These are phyloP conservation scores for Panzeria rudis DNA, from an alignment of 2,888 invertebrate species.

Conservation along the genomic window DNA sequence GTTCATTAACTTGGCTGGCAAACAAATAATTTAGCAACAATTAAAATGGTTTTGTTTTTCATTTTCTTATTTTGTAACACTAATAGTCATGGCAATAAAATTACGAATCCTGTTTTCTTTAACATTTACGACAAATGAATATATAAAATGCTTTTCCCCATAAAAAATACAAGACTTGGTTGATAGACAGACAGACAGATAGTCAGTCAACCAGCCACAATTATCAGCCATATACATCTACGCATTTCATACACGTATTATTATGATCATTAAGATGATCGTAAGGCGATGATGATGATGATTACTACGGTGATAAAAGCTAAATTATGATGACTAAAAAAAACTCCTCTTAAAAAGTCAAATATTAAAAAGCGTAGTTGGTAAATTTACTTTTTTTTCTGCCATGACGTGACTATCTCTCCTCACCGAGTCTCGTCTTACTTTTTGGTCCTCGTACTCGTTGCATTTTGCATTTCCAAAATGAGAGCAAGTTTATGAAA, in stretches of 20 bases:
- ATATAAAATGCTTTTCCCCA: conserved; percentile 52
- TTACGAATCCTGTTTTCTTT: conserved; percentile 57
- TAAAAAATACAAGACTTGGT: conserved; percentile 1
- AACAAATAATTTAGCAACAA: conserved; percentile 53
- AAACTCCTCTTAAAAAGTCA: conserved; percentile 17
- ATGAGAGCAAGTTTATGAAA: conserved; percentile 69
- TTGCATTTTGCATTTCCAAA: conserved; percentile 47
- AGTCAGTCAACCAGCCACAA: conserved; percentile 12
- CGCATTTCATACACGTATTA: conserved; percentile 13
- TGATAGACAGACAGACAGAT: not conserved
- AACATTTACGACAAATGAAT: conserved; percentile 13
- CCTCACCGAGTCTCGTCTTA: conserved; percentile 7
- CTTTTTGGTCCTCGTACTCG: conserved; percentile 13
- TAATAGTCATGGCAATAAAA: conserved; percentile 26
- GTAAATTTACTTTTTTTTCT: conserved; percentile 23
- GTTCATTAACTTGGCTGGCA: conserved; percentile 54
- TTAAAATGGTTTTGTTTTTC: conserved; percentile 54
- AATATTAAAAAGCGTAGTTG: conserved; percentile 48
- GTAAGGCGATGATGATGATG: conserved; percentile 13
- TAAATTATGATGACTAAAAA: conserved; percentile 50
- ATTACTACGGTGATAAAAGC: conserved; percentile 35
- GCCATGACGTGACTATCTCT: no score
- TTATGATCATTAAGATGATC: conserved; percentile 34
- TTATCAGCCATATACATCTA: conserved; percentile 7
- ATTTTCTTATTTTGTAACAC: not conserved